Evolutionary conservation across 2,797 vertebrate genomes (phyloP), one percentile per base, ranked within the genome.

Genomic region (Tinamus major): DNA sequence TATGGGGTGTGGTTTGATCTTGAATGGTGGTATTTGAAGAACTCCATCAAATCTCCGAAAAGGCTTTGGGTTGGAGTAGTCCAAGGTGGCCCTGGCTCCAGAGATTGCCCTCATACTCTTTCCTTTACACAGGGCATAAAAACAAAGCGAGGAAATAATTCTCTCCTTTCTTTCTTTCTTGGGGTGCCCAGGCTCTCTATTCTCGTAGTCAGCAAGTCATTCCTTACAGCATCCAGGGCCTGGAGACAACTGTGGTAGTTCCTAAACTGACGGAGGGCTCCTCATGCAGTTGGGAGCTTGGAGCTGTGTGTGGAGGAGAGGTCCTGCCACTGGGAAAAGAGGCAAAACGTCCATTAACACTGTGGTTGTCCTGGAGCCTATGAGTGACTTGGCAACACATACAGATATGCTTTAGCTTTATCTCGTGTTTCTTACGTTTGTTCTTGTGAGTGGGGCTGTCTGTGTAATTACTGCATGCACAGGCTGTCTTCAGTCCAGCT

Each of bases 21-120:
- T 92, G 48, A 74, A 59, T 6, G 41, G 39, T 31, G 26, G 15
- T 56, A 24, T 61, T 71, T 83, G 78, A 90, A 84, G 53, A 89
- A 80, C 51, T 77, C 4, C 70, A 56, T 48, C 29, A 87, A 29
- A 74, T 94, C n/a, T 91, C 42, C 44, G 53, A 85, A 61, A 31
- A 64, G 33, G 10, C 20, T 80, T 88, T 85, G 51, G 29, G 29
- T 24, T 39, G 13, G n/a, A 5, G 13, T 9, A 56, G 39, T 12
- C 35, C 67, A 18, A 70, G 14, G 20, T 58, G 26, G 16, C 59
- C 18, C 16, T 84, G 44, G 5, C 35, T 82, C 39, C 19, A 49
- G 67, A 17, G 10, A 5, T 80, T 91, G 59, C 59, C 17, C 82
- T 85, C 58, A 23, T 39, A 29, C 9, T 6, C 2, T 12, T 85